Conservation (phyloP, 2,888 invertebrate species). For the Pyrocoelia pectoralis region DNA sequence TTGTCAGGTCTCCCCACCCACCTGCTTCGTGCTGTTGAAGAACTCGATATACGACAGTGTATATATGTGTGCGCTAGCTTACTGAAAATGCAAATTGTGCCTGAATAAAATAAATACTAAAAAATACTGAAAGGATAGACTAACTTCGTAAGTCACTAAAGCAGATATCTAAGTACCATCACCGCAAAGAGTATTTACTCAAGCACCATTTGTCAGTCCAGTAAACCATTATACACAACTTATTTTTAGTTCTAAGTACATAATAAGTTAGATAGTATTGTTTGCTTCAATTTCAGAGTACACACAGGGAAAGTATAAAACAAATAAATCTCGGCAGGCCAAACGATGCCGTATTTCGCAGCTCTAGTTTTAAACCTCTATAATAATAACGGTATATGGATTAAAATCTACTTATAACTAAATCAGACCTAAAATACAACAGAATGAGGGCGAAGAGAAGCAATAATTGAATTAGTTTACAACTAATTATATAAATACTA, state of each 20-base stretch:
- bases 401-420: conserved; percentile 54
- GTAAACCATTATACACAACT: conserved; percentile 58
- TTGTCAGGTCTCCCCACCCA: conserved; percentile 13
- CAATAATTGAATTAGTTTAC: conserved; percentile 49
- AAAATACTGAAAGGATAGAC: conserved; percentile 31
- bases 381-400: conserved; percentile 43
- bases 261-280: conserved; percentile 53
- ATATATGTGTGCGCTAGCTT: conserved; percentile 59
- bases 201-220: conserved; percentile 43
- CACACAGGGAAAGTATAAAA: conserved; percentile 57
- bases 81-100: conserved; percentile 45
- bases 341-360: conserved; percentile 39
- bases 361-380: conserved; percentile 36
- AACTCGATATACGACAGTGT: conserved; percentile 61
- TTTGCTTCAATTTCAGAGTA: conserved; percentile 50
- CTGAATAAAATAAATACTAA: conserved; percentile 35
- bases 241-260: conserved; percentile 56
- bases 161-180: conserved; percentile 45
- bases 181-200: conserved; percentile 39
- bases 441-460: conserved; percentile 56
- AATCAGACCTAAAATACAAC: conserved; percentile 58
- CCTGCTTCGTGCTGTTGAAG: conserved; percentile 40
- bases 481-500: conserved; percentile 47
- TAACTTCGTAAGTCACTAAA: conserved; percentile 42
- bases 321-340: conserved; percentile 46